Conservation (phyloP, 2,113 vertebrate genomes). For the Tauraco erythrolophus region DNA sequence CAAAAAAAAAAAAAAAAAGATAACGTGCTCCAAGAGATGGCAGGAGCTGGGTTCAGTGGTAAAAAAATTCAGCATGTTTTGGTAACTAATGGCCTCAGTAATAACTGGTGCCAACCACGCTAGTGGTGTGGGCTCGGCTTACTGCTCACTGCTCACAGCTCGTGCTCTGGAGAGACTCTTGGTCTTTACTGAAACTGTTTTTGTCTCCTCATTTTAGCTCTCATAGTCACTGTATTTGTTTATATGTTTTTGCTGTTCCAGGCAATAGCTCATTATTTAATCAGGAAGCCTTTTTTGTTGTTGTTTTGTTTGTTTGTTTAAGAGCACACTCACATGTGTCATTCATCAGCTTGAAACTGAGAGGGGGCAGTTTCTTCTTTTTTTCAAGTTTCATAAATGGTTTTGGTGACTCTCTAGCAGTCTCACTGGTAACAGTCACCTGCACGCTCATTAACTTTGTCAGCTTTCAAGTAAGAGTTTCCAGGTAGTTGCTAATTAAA, state of each 20-base stretch:
- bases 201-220: not conserved
- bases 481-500: not conserved
- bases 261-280: conserved; percentile 42
- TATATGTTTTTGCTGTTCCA: not conserved
- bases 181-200: not conserved
- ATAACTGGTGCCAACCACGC: not conserved
- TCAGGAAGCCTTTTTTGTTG: not conserved
- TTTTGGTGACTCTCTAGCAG: not conserved
- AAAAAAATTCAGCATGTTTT: not conserved
- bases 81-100: not conserved
- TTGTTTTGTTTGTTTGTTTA: conserved; percentile 8
- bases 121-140: not conserved
- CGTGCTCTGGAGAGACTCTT: not conserved
- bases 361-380: not conserved
- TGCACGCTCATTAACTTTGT: not conserved
- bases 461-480: not conserved
- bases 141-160: not conserved
- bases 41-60: not conserved
- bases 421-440: not conserved
- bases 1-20: not conserved
- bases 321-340: not conserved
- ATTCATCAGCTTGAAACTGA: not conserved
- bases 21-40: not conserved
- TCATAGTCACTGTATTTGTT: not conserved
- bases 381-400: not conserved